phyloP scores from a whole-genome alignment of 92 coral and sea anemone species.

The Palythoa heliodiscus region DNA sequence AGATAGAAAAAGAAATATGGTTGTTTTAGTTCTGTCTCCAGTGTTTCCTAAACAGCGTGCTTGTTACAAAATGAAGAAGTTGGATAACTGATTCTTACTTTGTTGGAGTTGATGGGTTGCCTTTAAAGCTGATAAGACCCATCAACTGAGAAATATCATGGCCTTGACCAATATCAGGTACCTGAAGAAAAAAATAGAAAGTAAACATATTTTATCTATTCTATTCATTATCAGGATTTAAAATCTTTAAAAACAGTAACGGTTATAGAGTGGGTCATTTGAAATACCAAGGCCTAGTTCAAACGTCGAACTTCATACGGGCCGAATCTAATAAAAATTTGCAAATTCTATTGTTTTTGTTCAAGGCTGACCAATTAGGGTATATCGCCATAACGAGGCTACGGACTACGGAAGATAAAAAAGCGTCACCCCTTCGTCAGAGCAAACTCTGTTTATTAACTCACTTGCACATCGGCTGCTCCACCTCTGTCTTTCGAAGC shows the following conservation, averaged over 20 bases:
- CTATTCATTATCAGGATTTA: too few relatives aligned
- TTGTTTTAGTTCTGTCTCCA: neutral
- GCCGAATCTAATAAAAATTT: too few relatives aligned
- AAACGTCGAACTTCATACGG: too few relatives aligned
- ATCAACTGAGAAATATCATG: slow-evolving; percentile 87
- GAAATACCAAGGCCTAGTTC: too few relatives aligned
- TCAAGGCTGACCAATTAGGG: too few relatives aligned
- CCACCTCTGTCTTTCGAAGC: slow-evolving; percentile 40
- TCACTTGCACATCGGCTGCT: slow-evolving; percentile 28
- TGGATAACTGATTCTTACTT: slow-evolving; percentile 43
- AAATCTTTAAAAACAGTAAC: too few relatives aligned
- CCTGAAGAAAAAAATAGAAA: neutral
- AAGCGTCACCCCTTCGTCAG: neutral
- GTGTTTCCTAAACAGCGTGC: neutral
- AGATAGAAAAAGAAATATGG: too few relatives aligned
- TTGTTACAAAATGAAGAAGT: neutral
- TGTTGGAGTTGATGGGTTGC: slow-evolving; percentile 59
- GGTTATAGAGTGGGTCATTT: too few relatives aligned
- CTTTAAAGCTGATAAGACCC: slow-evolving; percentile 87
- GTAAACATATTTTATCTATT: neutral
- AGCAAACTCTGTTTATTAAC: neutral
- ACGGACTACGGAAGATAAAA: neutral
- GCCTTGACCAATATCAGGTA: slow-evolving; percentile 25
- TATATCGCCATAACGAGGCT: neutral
- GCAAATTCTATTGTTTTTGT: too few relatives aligned